Conservation (phyloP, 2,888 invertebrate species). For the Diogma glabrata region DNA sequence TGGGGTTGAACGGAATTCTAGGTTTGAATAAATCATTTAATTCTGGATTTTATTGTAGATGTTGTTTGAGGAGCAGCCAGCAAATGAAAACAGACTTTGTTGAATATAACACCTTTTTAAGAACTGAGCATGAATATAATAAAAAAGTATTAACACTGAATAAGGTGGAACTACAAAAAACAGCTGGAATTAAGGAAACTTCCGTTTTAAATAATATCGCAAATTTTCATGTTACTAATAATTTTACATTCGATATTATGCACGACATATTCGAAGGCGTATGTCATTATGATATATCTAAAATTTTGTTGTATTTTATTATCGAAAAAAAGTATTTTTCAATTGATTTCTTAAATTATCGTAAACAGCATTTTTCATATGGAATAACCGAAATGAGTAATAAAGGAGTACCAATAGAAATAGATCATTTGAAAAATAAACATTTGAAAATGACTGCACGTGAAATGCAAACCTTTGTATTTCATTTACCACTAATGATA, state of each 20-base stretch:
- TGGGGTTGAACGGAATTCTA: neutral
- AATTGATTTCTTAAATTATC: neutral
- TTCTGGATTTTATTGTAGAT: neutral
- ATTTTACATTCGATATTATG: neutral
- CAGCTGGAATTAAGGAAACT: neutral
- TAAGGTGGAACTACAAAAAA: neutral
- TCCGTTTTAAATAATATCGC: neutral
- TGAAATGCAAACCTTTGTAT: slow-evolving; percentile 11
- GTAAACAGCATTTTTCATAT: neutral
- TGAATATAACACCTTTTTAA: neutral
- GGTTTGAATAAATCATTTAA: neutral
- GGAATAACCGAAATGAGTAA: neutral
- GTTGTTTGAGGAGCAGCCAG: neutral
- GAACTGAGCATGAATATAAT: neutral
- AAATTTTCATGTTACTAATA: neutral
- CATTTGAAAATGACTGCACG: slow-evolving; percentile 13
- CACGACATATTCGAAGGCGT: neutral
- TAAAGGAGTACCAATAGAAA: slow-evolving; percentile 6
- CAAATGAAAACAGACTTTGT: neutral
- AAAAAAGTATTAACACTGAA: neutral
- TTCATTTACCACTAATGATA: slow-evolving; percentile 12
- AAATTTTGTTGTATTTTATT: neutral
- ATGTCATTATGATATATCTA: neutral
- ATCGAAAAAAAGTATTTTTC: neutral
- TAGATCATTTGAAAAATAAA: slow-evolving; percentile 12